Base-by-base conservation (phyloP, 1,140 invertebrate species). In the Agrilus planipennis region DNA sequence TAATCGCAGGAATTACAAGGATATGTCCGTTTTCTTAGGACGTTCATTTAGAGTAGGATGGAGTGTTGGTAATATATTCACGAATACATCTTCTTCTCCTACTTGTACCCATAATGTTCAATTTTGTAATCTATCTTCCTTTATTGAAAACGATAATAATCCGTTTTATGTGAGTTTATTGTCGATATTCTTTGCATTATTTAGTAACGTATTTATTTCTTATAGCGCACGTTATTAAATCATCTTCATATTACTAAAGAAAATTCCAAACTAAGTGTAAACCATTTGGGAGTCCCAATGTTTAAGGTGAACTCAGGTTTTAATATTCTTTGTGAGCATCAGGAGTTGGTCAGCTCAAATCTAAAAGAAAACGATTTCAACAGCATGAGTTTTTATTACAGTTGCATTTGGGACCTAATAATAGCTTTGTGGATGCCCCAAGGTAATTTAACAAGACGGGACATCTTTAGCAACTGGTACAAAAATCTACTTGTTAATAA, bases 371-470 rank as follows among this genome's bases (percentile, higher is more conserved):
- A 39, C 34, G 16, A 16, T 1, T 16, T 11, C 27, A 42, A 47
- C 15, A 21, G 21, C 10, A 31, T 31, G 9, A 39, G 30, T 32
- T 16, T 14, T 3, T 51, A 48, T 42, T 42, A 48, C 22, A 27
- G 43, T 37, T 72, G 70, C 19, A 77, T 90, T 12, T 90, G 84
- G 79, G 72, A 77, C 27, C 65, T 94, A 1, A 79, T 84, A 51
- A 72, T 80, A 1, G 82, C 86, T 1, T 69, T 94, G 1, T 93
- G 88, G 89, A 87, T 86, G 2, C 72, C 72, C 22, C 64, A 36
- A 19, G 6, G 12, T 15, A 22, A 20, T 10, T 19, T 12, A 25
- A 30, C 11, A n/a, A 23, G 27, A 7, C 17, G 38, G 20, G 25
- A 39, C 7, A 14, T 28, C 19, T 19, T 39, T 3, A 29, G 25